Evolutionary conservation across 2,797 vertebrate genomes (phyloP).

Genomic region (Synanceia verrucosa): DNA sequence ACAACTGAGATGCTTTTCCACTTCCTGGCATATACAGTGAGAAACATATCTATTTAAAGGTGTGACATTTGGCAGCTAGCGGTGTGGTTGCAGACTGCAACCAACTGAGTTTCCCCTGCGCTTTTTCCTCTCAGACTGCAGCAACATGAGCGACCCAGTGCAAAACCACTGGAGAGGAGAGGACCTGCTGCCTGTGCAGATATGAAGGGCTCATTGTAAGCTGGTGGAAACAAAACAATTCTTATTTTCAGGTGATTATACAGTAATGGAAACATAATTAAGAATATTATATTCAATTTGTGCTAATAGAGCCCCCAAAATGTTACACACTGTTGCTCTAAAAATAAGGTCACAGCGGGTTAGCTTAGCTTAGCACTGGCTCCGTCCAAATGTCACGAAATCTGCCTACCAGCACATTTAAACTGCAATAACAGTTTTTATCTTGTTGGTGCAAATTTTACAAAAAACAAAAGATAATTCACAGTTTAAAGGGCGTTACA

Average conservation of each 20-base stretch:
- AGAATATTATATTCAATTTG: background rate
- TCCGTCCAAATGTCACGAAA: background rate
- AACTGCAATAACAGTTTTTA: background rate
- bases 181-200: background rate
- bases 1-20: too few species aligned
- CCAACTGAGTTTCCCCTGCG: background rate
- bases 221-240: background rate
- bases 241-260: background rate
- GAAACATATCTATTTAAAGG: background rate
- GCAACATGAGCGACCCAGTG: fast-evolving
- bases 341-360: background rate
- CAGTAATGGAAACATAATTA: background rate
- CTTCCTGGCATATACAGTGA: background rate
- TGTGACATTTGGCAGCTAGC: background rate
- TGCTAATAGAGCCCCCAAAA: background rate
- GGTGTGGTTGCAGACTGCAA: background rate
- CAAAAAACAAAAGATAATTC: background rate
- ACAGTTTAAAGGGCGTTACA: background rate
- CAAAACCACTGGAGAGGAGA: too few species aligned
- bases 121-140: background rate
- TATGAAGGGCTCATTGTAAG: too few species aligned
- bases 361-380: too few species aligned
- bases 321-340: background rate
- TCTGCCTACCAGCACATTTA: fast-evolving
- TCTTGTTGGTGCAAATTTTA: background rate